Evolutionary conservation across 2,888 invertebrate species (phyloP), one percentile per base, ranked within the genome.

Genomic region (Trissolcus brochymenae): DNA sequence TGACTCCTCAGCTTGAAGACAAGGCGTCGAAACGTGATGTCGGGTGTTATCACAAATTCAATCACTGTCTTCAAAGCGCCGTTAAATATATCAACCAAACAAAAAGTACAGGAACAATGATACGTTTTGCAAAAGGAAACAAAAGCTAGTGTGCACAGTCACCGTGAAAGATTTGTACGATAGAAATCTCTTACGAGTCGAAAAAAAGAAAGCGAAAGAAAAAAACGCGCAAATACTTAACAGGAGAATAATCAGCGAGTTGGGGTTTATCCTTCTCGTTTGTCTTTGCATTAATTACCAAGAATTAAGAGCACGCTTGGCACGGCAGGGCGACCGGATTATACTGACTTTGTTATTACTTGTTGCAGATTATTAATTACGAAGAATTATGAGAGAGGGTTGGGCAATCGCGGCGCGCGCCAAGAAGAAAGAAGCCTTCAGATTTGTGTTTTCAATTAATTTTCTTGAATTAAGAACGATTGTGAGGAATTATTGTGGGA

Each of bases 361-460:
- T 87, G 87, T 87, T 87, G 86, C 85, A 84, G 87, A 89, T 89
- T 88, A 89, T 88, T 88, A 88, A 88, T 89, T 88, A 87, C 87
- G 83, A 81, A 83, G 86, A 86, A 87, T 86, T 87, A 87, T 78
- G 81, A 78, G 73, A 57, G 71, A 60, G 70, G 79, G 65, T 68
- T 76, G 76, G 68, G 76, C 78, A 74, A 79, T 70, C 79, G 60
- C 79, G 76, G 76, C 74, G 78, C 66, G 80, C 68, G 80, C 66
- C 76, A 76, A 73, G 80, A 81, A 81, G 81, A 82, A 83, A 83
- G 80, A 78, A 80, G 76, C 82, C 75, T 81, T 79, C 81, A 81
- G 85, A 85, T 86, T 86, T 84, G 86, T 82, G 80, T 84, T 85
- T 85, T 85, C 86, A 85, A 87, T 87, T 87, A 87, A 87, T 87